phyloP scores from a whole-genome alignment of 2,888 invertebrate genomes.

The Zygogramma bicolorata region DNA sequence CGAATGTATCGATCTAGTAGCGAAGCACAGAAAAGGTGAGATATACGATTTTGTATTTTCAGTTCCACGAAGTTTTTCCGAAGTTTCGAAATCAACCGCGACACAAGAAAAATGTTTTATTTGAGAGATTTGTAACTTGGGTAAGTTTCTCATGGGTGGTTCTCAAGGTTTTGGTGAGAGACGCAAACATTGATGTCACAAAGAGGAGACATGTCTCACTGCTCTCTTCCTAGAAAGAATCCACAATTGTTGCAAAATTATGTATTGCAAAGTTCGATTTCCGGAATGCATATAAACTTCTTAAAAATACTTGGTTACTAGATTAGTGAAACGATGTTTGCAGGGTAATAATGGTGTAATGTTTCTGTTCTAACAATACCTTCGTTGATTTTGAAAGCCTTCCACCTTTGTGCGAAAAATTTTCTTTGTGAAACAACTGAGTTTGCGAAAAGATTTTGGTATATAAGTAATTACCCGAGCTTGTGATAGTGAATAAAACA shows the following conservation, averaged over 20 bases:
- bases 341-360: too few species aligned
- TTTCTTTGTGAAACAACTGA: too few species aligned
- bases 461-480: too few species aligned
- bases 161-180: slow-evolving; percentile 8
- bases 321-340: too few species aligned
- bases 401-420: too few species aligned
- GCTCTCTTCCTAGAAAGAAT: background rate
- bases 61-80: background rate
- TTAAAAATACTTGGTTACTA: too few species aligned
- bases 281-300: background rate
- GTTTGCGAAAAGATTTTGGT: too few species aligned
- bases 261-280: background rate
- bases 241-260: background rate
- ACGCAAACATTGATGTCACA: background rate
- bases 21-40: background rate
- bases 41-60: background rate
- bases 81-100: slow-evolving; percentile 5
- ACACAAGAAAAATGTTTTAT: slow-evolving; percentile 18
- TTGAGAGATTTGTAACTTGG: slow-evolving; percentile 8
- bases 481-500: too few species aligned
- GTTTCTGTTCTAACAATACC: too few species aligned
- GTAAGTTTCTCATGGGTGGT: slow-evolving; percentile 15
- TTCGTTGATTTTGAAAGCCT: too few species aligned
- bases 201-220: too few species aligned
- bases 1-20: background rate